Evolutionary conservation across 2,113 vertebrate genomes (phyloP), one percentile per base, ranked within the genome.

Genomic region (Sigmodon hispidus): DNA sequence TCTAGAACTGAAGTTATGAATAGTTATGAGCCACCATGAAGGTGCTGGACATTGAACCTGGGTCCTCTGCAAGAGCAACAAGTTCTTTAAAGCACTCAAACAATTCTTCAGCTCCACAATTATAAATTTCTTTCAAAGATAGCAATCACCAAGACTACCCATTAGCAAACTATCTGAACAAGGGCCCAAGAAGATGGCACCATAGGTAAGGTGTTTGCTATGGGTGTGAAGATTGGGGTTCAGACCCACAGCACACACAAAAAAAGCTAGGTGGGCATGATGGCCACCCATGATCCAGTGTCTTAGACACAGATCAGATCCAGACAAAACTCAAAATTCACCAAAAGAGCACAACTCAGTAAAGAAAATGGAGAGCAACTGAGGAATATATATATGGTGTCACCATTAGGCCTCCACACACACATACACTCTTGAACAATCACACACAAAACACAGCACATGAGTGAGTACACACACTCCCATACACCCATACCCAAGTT

Each of bases 121-220:
- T 7, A 52, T 45, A 45, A 73, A 36, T 40, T 80, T 77, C 48
- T 92, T 67, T n/a, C 80, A 85, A 0, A 75, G 79, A 76, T 24
- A 77, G 36, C n/a, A 40, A 80, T 89, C 63, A 84, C 10, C 7
- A 81, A 93, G 43, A 86, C 81, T 17, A 75, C 40, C 43, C 81
- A 91, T 92, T 72, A 91, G 24, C 12, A 88, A 94, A 96, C 69
- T 59, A 77, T 73, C 26, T 85, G 83, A 73, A 72, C 22, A 21
- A 90, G 89, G 29, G 40, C 40, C 40, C 40, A 5, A 59, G 26
- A 26, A 65, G 81, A 34, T 48, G 16, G 9, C 43, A 22, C 16
- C 9, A 16, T 65, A 61, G 83, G 12, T 21, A 48, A 34, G 34
- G 31, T 5, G 15, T 3, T 65, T 84, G 80, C 61, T 43, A 48